Evolutionary conservation across 92 coral and sea anemone species (phyloP).

Genomic region (Chrysogorgia sp.): DNA sequence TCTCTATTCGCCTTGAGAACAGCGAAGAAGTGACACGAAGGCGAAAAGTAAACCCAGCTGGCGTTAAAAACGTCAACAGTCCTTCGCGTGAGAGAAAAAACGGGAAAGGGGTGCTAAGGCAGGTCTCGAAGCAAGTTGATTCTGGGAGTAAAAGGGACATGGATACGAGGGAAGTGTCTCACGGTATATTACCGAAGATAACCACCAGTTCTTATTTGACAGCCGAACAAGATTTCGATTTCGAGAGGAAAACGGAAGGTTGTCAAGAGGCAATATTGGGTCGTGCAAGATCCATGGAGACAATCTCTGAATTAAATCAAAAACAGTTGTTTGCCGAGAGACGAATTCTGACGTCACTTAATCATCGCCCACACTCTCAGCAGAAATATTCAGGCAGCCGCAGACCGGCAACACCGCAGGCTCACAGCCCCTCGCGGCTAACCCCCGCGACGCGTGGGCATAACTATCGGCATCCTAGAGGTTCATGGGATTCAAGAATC

Average conservation of each 20-base stretch:
- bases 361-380: neutral
- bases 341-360: slow-evolving; percentile 25
- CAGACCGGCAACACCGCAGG: slow-evolving; percentile 29
- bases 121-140: too few relatives aligned
- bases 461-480: neutral
- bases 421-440: neutral
- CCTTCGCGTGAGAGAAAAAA: neutral
- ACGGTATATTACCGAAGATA: slow-evolving; percentile 3
- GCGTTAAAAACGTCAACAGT: neutral
- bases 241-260: neutral
- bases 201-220: slow-evolving; percentile 3
- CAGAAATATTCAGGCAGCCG: neutral
- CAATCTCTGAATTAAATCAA: slow-evolving; percentile 17
- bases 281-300: slow-evolving; percentile 6
- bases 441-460: neutral
- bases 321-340: slow-evolving; percentile 16
- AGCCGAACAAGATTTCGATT: neutral
- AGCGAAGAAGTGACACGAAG: neutral
- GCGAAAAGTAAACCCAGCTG: neutral
- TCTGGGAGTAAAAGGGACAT: too few relatives aligned
- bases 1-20: slow-evolving; percentile 26
- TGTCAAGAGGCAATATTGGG: neutral
- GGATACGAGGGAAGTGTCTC: neutral
- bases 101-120: neutral
- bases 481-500: neutral